Evolutionary conservation across 1,140 invertebrate species (phyloP).

Genomic region (Goniozus legneri): DNA sequence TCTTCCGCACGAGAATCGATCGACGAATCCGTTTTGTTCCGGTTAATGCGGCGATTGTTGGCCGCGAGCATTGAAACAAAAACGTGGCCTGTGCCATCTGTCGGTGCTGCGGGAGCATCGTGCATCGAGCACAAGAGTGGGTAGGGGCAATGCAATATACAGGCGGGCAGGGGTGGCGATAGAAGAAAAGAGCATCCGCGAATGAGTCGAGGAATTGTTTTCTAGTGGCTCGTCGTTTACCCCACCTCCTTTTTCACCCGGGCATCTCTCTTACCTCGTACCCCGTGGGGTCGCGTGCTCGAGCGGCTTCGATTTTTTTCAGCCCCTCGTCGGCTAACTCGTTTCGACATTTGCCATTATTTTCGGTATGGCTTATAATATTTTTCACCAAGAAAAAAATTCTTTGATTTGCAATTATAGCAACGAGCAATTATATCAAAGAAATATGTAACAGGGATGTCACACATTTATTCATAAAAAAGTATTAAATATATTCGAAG

Average conservation of each 20-base stretch:
- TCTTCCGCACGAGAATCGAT: slow-evolving; percentile 26
- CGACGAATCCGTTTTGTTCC: slow-evolving; percentile 47
- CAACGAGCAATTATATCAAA: too few species aligned
- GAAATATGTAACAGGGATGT: too few species aligned
- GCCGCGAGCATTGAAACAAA: slow-evolving; percentile 51
- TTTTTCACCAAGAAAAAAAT: too few species aligned
- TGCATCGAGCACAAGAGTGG: slow-evolving; percentile 16
- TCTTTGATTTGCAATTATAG: too few species aligned
- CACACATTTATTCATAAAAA: too few species aligned
- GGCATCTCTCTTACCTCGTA: too few species aligned
- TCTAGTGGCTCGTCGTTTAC: slow-evolving; percentile 54
- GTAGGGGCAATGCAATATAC: slow-evolving; percentile 15
- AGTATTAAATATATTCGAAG: too few species aligned
- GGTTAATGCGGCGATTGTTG: slow-evolving; percentile 50
- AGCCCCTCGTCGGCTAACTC: too few species aligned
- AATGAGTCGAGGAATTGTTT: slow-evolving; percentile 41
- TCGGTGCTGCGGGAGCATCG: slow-evolving; percentile 16
- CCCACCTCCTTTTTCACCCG: too few species aligned
- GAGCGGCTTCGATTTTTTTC: neutral
- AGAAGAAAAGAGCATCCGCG: slow-evolving; percentile 43
- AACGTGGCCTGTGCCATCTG: slow-evolving; percentile 49
- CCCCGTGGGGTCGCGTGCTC: slow-evolving; percentile 1
- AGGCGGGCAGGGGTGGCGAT: slow-evolving; percentile 14
- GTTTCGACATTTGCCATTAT: too few species aligned
- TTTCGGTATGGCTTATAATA: too few species aligned